phyloP scores from a whole-genome alignment of 2,888 invertebrate species.

The Caenorhabditis angaria region DNA sequence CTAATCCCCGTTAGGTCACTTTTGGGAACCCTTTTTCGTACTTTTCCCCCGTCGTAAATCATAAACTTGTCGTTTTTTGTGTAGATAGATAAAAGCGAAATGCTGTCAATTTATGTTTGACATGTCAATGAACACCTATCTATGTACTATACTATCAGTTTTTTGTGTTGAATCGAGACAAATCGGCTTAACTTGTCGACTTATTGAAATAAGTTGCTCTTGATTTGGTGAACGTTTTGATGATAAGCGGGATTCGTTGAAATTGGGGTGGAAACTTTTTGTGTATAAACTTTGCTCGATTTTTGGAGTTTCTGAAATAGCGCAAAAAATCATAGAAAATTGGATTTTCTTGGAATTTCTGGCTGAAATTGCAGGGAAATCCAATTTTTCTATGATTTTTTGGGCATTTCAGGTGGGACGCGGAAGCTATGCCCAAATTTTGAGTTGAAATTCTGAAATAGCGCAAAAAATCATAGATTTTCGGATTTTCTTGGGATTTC shows the following conservation, averaged over 20 bases:
- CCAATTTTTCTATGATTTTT: too few species aligned
- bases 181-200: constrained; percentile 1
- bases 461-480: too few species aligned
- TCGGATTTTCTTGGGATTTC: too few species aligned
- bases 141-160: constrained; percentile 2
- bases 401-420: too few species aligned
- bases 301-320: not conserved
- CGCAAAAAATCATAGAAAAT: too few species aligned
- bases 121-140: constrained; percentile 1
- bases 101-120: not conserved
- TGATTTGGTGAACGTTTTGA: not conserved
- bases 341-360: too few species aligned
- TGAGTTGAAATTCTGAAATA: too few species aligned
- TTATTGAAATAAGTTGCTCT: not conserved
- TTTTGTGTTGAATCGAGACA: too few species aligned
- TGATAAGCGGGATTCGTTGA: not conserved
- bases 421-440: too few species aligned
- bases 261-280: not conserved
- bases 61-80: too few species aligned
- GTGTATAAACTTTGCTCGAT: too few species aligned
- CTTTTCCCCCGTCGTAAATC: not conserved
- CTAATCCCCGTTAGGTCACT: not conserved
- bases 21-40: constrained; percentile 1
- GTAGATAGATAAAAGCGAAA: not conserved
- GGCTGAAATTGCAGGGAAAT: too few species aligned